Evolutionary conservation across 2,113 vertebrate species (phyloP).

Genomic region (Galemys pyrenaicus): DNA sequence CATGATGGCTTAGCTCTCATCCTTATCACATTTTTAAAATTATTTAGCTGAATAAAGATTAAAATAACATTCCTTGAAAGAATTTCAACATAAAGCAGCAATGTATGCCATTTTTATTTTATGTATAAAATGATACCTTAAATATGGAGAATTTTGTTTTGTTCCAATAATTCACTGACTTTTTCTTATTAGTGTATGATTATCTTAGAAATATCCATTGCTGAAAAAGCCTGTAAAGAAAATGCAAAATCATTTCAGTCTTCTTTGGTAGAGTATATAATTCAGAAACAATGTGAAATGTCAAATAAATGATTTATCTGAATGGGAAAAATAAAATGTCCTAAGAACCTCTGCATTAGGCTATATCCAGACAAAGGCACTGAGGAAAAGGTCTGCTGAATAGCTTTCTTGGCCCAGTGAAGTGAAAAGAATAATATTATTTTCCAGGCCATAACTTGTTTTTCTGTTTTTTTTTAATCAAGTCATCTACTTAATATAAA

Average conservation of each 20-base stretch:
- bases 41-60: constrained; percentile 31
- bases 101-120: not conserved
- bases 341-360: not conserved
- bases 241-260: constrained; percentile 46
- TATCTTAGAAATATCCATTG: constrained; percentile 37
- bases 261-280: constrained; percentile 28
- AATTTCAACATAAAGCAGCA: not conserved
- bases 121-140: constrained; percentile 19
- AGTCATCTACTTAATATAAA: constrained; percentile 4
- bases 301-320: constrained; percentile 33
- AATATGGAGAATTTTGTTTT: constrained; percentile 7
- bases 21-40: not conserved
- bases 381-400: not conserved
- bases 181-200: constrained; percentile 39
- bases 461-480: constrained; percentile 58
- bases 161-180: not conserved
- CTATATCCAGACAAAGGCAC: not conserved
- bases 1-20: not conserved
- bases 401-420: constrained; percentile 50
- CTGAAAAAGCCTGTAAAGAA: constrained; percentile 11
- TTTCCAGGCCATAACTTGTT: not conserved
- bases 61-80: not conserved
- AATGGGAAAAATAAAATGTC: not conserved
- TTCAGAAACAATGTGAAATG: constrained; percentile 46
- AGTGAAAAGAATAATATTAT: constrained; percentile 50